These are phyloP conservation scores for Charanyca ferruginea DNA, from an alignment of 2,888 invertebrate genomes.

Conservation along the genomic window DNA sequence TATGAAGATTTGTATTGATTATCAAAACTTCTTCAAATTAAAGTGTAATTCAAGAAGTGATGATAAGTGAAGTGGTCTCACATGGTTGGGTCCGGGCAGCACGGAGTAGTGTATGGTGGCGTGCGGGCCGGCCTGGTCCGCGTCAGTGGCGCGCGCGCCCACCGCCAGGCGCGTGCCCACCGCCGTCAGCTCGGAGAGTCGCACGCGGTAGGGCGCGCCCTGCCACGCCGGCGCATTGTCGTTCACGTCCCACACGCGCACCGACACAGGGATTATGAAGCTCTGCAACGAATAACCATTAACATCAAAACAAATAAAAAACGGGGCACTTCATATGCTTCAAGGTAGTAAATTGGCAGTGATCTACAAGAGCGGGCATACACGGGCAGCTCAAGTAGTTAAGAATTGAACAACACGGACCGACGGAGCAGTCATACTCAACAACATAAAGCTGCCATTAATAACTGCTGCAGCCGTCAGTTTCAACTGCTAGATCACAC, in stretches of 20 bases:
- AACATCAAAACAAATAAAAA: background rate
- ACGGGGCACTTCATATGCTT: background rate
- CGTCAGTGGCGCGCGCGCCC: constrained; percentile 95
- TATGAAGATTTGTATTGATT: background rate
- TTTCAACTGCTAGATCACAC: too few species aligned
- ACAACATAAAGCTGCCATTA: too few species aligned
- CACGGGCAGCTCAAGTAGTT: too few species aligned
- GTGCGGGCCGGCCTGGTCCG: constrained; percentile 97
- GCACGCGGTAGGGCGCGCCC: constrained; percentile 95
- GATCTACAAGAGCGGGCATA: too few species aligned
- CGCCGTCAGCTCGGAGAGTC: constrained; percentile 95
- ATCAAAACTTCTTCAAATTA: background rate
- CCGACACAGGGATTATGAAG: constrained; percentile 95
- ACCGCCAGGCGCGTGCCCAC: constrained; percentile 94
- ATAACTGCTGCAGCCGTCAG: too few species aligned
- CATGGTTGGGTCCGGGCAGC: constrained; percentile 94
- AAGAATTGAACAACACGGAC: too few species aligned
- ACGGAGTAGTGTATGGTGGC: constrained; percentile 96
- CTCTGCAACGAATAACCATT: constrained; percentile 84
- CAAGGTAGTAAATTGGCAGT: background rate
- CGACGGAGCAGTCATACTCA: too few species aligned
- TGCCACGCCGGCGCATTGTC: constrained; percentile 97
- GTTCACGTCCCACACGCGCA: constrained; percentile 97
- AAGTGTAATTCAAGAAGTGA: background rate
- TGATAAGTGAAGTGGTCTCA: constrained; percentile 73